A percentile compares a stretch with the other conserved stretches of the same genome.
phyloP scores from a whole-genome alignment of 2,888 invertebrate genomes.

The Nematopogon swammerdamellus region DNA sequence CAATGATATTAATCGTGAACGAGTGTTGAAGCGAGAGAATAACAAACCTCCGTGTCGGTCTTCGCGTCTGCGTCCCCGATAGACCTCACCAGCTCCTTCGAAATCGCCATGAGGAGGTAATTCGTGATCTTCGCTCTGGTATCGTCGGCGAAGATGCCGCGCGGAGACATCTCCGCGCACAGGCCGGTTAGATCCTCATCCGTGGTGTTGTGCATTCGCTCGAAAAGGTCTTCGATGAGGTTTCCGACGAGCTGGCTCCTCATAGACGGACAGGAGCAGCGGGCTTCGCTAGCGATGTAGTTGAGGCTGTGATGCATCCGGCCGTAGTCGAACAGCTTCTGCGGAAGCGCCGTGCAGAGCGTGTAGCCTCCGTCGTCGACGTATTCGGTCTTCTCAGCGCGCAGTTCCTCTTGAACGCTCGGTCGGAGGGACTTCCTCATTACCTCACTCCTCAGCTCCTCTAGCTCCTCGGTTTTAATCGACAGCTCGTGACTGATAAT shows the following conservation, averaged over 20 bases:
- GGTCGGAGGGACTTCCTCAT: constrained; percentile 43
- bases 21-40: no score
- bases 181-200: constrained; percentile 41
- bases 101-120: constrained; percentile 51
- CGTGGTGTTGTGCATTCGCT: constrained; percentile 38
- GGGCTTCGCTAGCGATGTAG: constrained; percentile 36
- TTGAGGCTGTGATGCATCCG: constrained; percentile 51
- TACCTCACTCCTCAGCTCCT: constrained; percentile 42
- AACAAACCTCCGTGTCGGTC: constrained; percentile 46
- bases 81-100: constrained; percentile 48
- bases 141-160: constrained; percentile 29
- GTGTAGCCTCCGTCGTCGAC: constrained; percentile 48
- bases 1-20: neutral
- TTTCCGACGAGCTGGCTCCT: constrained; percentile 46
- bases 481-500: constrained; percentile 58
- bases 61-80: constrained; percentile 51
- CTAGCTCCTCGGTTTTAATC: constrained; percentile 49
- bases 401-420: constrained; percentile 33
- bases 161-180: constrained; percentile 34
- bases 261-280: constrained; percentile 45
- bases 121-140: constrained; percentile 50
- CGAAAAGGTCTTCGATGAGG: constrained; percentile 45
- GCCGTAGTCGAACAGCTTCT: constrained; percentile 37
- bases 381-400: constrained; percentile 45
- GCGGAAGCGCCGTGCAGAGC: constrained; percentile 45